Evolutionary conservation across 2,888 invertebrate species (phyloP), one percentile per base, ranked within the genome.

Genomic region (Rhingia rostrata): DNA sequence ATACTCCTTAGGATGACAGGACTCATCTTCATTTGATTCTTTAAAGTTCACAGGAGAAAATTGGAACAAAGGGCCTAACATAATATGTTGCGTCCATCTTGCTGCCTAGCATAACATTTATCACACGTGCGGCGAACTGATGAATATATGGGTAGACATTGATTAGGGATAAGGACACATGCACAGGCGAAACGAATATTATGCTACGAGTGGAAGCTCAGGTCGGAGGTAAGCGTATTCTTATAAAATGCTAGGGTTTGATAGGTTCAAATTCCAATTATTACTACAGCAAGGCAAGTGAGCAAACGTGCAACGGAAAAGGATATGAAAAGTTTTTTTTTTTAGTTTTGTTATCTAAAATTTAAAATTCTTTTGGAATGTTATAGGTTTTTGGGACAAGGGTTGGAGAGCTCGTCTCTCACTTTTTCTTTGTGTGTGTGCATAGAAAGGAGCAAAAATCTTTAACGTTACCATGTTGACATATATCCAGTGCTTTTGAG

Each of bases 111-210:
- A 60, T 43, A 53, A 61, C 43, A 61, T 63, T 45, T 53, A 72
- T 72, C 60, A 61, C 70, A 43, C 53, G 47, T 53, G 45, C 53
- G 53, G 33, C 51, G 58, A 61, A 41, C 61, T 72, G 72, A 72
- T 72, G 61, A 61, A 72, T 72, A 72, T 53, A 51, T 72, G 61
- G 53, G 61, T 72, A 61, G 51, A 72, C 72, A 72, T 72, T 72
- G 72, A 61, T 72, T 53, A 72, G 72, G 61, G 61, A 61, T 45
- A 72, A 72, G 70, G 33, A 43, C 70, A 41, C 33, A 39, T 56
- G 41, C 7, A 70, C 49, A 39, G 63, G 2, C 47, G 32, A 22
- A 69, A 45, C 22, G 22, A 22, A 22, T 22, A 22, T 22, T 22
- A 22, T 22, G 22, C 22, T 22, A 22, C 22, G 22, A 22, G 22